Evolutionary conservation across 2,113 vertebrate species (phyloP).

Genomic region (Geococcyx californianus): DNA sequence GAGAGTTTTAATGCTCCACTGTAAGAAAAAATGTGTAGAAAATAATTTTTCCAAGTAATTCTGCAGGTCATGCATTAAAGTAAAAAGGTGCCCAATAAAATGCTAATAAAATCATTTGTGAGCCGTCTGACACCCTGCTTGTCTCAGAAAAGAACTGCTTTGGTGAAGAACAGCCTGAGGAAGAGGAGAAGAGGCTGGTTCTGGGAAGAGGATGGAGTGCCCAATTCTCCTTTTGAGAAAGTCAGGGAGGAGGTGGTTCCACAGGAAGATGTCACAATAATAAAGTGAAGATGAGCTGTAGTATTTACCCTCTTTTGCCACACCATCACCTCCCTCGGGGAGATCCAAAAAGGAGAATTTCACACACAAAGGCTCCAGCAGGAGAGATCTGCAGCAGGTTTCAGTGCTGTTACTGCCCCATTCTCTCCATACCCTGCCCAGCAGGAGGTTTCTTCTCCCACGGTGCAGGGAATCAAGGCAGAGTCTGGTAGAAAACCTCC

Average conservation of each 20-base stretch:
- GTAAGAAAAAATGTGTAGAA: neutral
- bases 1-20: neutral
- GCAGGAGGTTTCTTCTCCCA: neutral
- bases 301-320: neutral
- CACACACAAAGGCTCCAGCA: neutral
- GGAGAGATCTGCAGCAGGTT: neutral
- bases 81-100: neutral
- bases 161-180: neutral
- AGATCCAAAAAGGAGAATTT: neutral
- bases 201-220: neutral
- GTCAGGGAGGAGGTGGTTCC: neutral
- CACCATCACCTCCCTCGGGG: neutral
- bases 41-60: neutral
- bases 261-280: neutral
- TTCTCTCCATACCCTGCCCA: neutral
- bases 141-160: neutral
- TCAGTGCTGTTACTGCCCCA: neutral
- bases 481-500: neutral
- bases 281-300: rapidly evolving
- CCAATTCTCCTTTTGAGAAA: neutral
- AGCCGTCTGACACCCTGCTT: neutral
- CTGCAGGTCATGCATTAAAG: neutral
- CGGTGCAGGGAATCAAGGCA: neutral
- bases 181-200: neutral
- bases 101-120: neutral